Base-by-base conservation (phyloP, 1,140 invertebrate genomes). In the Bacillus rossius region DNA sequence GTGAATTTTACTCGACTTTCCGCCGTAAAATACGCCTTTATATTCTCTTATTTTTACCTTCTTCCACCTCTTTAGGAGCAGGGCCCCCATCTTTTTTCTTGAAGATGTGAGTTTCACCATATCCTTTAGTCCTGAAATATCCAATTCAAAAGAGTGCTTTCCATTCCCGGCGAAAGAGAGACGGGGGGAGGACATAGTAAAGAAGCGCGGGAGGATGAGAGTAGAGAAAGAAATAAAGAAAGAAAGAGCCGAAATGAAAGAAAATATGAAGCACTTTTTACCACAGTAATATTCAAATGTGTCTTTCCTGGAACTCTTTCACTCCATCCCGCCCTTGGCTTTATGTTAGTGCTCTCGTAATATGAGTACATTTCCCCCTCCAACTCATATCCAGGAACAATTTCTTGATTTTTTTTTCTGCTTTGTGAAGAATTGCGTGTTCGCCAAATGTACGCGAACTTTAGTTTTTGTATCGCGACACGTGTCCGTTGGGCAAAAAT, bases 131-230 rank as follows among this genome's bases (percentile, higher is more conserved):
- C 22, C 26, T 57, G 42, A 57, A 57, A 48, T 57, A 57, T 57
- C 55, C 55, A 57, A 57, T 57, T 57, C 43, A 57, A 57, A 57
- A 57, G 55, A 57, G 55, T 57, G 55, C 55, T 49, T 29, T 16
- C 52, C 25, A 22, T 40, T 54, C 52, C 52, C 25, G 16, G 34
- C 22, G 34, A 54, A 25, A 40, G 23, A 38, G 37, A 25, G 40
- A 45, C 5, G 13, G 38, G 38, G 13, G 17, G 38, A 13, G 29
- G 10, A 4, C 29, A 34, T 4, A 34, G 29, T 34, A 34, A 34
- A 34, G 29, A 34, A 34, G 29, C 29, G 10, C 4, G 29, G 29
- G 29, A 34, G 29, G 29, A 34, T 34, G 29, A 34, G 29, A 34
- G 29, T 7, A 40, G 38, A 13, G 13, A 13, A 13, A 13, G 13